phyloP scores from a whole-genome alignment of 2,888 invertebrate genomes.

The Formica aserva region DNA sequence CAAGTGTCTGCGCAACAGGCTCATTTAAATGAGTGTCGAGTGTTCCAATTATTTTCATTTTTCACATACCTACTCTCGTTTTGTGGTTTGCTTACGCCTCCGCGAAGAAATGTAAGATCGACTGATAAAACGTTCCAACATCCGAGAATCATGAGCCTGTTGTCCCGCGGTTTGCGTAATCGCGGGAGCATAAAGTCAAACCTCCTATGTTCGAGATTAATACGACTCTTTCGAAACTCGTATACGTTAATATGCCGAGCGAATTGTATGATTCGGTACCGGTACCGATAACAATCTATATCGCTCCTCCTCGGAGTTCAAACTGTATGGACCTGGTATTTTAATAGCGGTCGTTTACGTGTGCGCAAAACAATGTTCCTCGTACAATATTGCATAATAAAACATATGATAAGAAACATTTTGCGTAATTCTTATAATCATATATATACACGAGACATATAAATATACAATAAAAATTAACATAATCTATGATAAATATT shows the following conservation, averaged over 20 bases:
- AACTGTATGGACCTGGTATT: slow-evolving; percentile 76
- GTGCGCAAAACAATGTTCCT: slow-evolving; percentile 35
- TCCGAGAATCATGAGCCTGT: slow-evolving; percentile 39
- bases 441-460: neutral
- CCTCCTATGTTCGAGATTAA: slow-evolving; percentile 51
- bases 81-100: slow-evolving; percentile 22
- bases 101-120: slow-evolving; percentile 29
- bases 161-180: slow-evolving; percentile 36
- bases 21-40: neutral
- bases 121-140: slow-evolving; percentile 31
- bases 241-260: slow-evolving; percentile 41
- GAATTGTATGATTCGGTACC: slow-evolving; percentile 57
- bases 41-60: slow-evolving; percentile 3
- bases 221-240: slow-evolving; percentile 54
- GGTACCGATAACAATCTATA: slow-evolving; percentile 61
- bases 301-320: slow-evolving; percentile 41
- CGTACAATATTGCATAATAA: slow-evolving; percentile 54
- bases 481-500: neutral
- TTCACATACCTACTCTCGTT: neutral
- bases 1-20: neutral
- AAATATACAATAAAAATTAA: neutral
- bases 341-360: slow-evolving; percentile 68
- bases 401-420: slow-evolving; percentile 60
- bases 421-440: slow-evolving; percentile 15
- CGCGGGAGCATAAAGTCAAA: slow-evolving; percentile 22